Base-by-base conservation (phyloP, 2,888 invertebrate genomes). In the Hermodice carunculata region DNA sequence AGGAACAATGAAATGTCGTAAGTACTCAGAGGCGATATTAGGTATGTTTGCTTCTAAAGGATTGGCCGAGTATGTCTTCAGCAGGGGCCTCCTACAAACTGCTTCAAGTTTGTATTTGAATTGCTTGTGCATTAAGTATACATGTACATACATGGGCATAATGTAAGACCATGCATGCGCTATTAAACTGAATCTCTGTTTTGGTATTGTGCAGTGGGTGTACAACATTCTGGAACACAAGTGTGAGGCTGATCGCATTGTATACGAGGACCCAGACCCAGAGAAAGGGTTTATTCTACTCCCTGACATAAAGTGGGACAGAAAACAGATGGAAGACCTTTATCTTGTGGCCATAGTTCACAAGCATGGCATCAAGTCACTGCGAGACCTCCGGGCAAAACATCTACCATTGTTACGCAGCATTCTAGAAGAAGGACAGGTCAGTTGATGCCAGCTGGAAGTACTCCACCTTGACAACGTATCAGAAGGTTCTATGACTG, bases 281-380 rank as follows among this genome's bases (percentile, higher is more conserved):
- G 89, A 90, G 48, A 91, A 54, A 17, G 85, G 83, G 0, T 98
- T 75, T 42, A 88, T 98, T 17, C 86, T 99, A 17, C 80, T 96
- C 0, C 96, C 96, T 0, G 99, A 99, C 87, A 88, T 98, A 62
- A 99, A 99, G 86, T 99, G 99, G 98, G 94, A 97, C 86, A 94
- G 94, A 17, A 85, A 90, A 48, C 87, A 88, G 51, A 72, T 91
- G 22, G 93, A 94, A 78, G 92, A 92, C 0, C 86, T 99, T 17
- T 96, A 98, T 84, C 86, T 95, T 6, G 87, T 96, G 60, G 98
- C 94, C 0, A 91, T 99, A 63, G 89, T 92, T 0, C 90, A 92
- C 73, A 89, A 75, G 42, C 90, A 89, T 72, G 91, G 90, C 53
- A 89, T 99, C 5, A 92, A 91, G 83, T 95, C 95, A 0, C 78